Evolutionary conservation across 2,888 invertebrate species (phyloP).

Genomic region (Odontomyia ornata): DNA sequence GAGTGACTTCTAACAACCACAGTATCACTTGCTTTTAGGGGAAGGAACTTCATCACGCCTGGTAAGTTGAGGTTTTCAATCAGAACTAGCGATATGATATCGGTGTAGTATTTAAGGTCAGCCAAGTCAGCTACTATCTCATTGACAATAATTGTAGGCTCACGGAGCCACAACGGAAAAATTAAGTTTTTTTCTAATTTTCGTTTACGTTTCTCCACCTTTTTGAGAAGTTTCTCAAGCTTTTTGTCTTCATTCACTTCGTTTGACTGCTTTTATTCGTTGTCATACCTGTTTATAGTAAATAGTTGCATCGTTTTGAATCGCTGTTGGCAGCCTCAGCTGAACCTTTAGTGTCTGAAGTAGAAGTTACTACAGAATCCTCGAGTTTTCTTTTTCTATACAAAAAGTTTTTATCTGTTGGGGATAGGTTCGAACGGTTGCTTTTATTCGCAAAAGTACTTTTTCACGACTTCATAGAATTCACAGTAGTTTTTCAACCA

Average conservation of each 20-base stretch:
- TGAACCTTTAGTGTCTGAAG: no score
- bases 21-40: conserved; percentile 81
- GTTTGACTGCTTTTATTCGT: conserved; percentile 62
- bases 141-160: conserved; percentile 81
- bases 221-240: conserved; percentile 69
- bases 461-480: no score
- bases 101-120: conserved; percentile 66
- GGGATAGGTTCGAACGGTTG: no score
- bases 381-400: no score
- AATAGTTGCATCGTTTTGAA: conserved; percentile 72
- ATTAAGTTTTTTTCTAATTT: conserved; percentile 69
- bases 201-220: conserved; percentile 66
- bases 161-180: conserved; percentile 86
- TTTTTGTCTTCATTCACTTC: conserved; percentile 67
- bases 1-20: conserved; percentile 74
- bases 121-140: conserved; percentile 68
- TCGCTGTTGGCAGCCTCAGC: no score
- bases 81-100: conserved; percentile 71
- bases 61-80: conserved; percentile 73
- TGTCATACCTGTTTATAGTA: conserved; percentile 72
- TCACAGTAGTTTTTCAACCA: no score
- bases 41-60: conserved; percentile 82
- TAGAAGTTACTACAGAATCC: no score
- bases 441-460: no score
- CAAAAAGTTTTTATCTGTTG: no score